These are phyloP conservation scores for Prunella strophiata DNA, from an alignment of 2,797 vertebrate genomes.

Conservation along the genomic window DNA sequence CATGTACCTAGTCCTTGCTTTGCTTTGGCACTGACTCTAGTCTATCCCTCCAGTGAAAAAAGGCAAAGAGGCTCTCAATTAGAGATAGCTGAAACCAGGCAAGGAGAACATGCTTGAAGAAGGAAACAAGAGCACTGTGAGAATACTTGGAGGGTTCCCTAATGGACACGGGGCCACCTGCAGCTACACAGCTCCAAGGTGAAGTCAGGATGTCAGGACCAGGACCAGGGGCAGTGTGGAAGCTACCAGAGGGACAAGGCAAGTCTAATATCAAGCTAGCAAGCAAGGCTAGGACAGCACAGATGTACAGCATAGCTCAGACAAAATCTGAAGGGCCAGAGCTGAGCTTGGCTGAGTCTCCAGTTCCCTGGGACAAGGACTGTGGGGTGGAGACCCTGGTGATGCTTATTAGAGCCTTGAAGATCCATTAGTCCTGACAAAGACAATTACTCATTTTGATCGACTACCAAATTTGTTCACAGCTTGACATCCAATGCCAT, in stretches of 20 bases:
- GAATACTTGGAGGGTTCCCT: neutral
- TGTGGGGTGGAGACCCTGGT: neutral
- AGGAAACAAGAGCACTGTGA: neutral
- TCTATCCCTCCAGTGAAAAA: neutral
- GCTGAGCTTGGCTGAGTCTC: neutral
- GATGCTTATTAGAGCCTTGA: neutral
- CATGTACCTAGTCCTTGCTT: neutral
- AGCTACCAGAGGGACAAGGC: neutral
- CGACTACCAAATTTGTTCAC: neutral
- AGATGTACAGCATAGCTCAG: neutral
- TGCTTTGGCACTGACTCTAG: neutral
- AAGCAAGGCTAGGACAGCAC: neutral
- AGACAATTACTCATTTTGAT: neutral
- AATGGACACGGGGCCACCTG: fast-evolving
- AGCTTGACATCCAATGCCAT: fast-evolving
- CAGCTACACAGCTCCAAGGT: neutral
- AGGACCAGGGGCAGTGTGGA: neutral
- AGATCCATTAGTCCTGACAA: neutral
- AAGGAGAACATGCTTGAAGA: neutral
- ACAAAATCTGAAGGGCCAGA: neutral
- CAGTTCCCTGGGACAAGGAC: neutral
- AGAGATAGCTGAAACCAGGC: neutral
- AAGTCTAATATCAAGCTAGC: neutral
- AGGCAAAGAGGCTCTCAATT: neutral
- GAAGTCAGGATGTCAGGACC: neutral